These are phyloP conservation scores for Acanthosoma haemorrhoidale DNA, from an alignment of 2,888 invertebrate genomes.

Conservation along the genomic window DNA sequence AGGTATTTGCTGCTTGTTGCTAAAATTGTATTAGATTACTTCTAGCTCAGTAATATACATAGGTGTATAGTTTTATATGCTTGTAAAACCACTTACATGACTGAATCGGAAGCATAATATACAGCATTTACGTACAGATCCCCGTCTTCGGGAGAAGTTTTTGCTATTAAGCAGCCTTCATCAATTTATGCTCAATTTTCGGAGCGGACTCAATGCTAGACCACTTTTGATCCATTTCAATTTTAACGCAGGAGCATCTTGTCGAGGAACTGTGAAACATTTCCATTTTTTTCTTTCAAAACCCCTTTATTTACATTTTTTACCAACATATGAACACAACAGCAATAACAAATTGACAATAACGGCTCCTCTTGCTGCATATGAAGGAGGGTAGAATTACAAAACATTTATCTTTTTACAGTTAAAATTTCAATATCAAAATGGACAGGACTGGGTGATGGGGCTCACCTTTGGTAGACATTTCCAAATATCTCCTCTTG, in stretches of 20 bases:
- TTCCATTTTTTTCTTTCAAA: conserved; percentile 59
- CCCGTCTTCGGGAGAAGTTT: conserved; percentile 57
- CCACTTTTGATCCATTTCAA: conserved; percentile 59
- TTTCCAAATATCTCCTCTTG: conserved; percentile 65
- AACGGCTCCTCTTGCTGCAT: too few relatives aligned
- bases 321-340: too few relatives aligned
- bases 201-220: conserved; percentile 54
- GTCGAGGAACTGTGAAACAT: conserved; percentile 55
- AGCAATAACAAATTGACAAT: too few relatives aligned
- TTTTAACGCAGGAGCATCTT: conserved; percentile 60
- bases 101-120: conserved; percentile 48
- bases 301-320: too few relatives aligned
- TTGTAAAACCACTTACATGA: neutral
- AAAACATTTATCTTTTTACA: too few relatives aligned
- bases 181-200: conserved; percentile 57
- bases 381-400: too few relatives aligned
- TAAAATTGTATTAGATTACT: conserved; percentile 14
- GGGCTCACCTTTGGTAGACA: too few relatives aligned
- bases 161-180: conserved; percentile 54
- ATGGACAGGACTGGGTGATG: too few relatives aligned
- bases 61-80: too few relatives aligned
- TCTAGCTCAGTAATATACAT: too few relatives aligned
- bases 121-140: conserved; percentile 62
- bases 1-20: conserved; percentile 8
- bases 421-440: too few relatives aligned